Percentiles rank a stretch among this genome's conserved stretches.
phyloP scores from a whole-genome alignment of 2,113 vertebrate species.

The Gallinago paraguaiae region DNA sequence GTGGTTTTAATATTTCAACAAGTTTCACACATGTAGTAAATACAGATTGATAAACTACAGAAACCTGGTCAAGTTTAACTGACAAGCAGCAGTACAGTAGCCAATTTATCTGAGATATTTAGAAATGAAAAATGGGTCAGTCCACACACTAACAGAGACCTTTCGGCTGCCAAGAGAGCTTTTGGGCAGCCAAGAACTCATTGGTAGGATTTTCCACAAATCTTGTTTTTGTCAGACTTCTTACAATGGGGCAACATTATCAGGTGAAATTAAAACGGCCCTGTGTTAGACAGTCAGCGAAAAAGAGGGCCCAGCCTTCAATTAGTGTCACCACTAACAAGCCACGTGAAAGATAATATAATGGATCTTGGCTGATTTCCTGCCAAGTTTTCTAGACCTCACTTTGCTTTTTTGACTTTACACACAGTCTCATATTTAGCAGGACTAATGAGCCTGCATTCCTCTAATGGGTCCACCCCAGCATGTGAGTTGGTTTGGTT shows the following conservation, averaged over 20 bases:
- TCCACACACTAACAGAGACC: not conserved
- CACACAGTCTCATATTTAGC: not conserved
- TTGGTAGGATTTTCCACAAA: not conserved
- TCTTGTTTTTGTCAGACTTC: conserved; percentile 22
- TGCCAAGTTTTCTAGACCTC: conserved; percentile 53
- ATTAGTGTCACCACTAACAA: conserved; percentile 38
- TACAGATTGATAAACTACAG: not conserved
- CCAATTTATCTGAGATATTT: not conserved
- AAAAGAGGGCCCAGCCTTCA: conserved; percentile 14
- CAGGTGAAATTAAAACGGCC: conserved; percentile 12
- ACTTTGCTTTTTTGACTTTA: conserved; percentile 49
- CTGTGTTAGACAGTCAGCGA: not conserved
- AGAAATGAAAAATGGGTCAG: not conserved
- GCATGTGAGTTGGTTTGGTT: not conserved
- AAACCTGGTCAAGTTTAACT: not conserved
- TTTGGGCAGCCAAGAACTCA: not conserved
- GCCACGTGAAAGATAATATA: conserved; percentile 38
- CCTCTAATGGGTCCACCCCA: conserved; percentile 30
- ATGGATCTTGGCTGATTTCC: conserved; percentile 30
- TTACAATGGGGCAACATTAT: not conserved
- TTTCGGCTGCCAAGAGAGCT: not conserved
- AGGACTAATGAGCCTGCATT: conserved; percentile 59
- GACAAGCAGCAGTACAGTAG: not conserved
- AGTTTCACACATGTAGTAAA: rapidly evolving
- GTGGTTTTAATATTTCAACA: not conserved